Conservation (phyloP, 2,888 invertebrate species). For the Meiosimyza decipiens region DNA sequence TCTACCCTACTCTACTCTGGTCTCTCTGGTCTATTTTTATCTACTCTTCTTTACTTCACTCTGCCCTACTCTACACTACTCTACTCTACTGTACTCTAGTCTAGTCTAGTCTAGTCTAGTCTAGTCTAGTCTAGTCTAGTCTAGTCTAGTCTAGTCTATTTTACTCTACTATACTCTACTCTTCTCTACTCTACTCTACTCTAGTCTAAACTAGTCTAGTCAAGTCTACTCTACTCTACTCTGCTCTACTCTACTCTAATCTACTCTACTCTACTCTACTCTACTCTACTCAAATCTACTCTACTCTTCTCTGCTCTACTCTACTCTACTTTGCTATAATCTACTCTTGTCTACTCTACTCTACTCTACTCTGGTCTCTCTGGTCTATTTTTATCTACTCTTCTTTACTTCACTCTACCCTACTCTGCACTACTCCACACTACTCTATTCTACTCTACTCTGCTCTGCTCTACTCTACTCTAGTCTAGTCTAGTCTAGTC, state of each 20-base stretch:
- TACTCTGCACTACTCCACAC: background rate
- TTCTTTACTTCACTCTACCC: slow-evolving; percentile 1
- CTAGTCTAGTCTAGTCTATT: slow-evolving; percentile 9
- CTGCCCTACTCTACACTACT: slow-evolving; percentile 15
- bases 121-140: slow-evolving; percentile 8
- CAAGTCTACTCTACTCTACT: slow-evolving; percentile 21
- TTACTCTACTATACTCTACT: slow-evolving; percentile 14
- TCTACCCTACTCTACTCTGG: slow-evolving; percentile 7
- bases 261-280: slow-evolving; percentile 5
- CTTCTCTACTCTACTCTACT: slow-evolving; percentile 23
- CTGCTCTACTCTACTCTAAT: slow-evolving; percentile 12
- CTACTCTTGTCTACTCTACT: slow-evolving; percentile 1
- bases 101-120: slow-evolving; percentile 10
- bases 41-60: too few species aligned
- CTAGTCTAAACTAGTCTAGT: slow-evolving; percentile 16
- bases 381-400: slow-evolving; percentile 12
- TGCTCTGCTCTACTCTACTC: too few species aligned
- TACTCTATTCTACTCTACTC: too few species aligned
- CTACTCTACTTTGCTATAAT: slow-evolving; percentile 1
- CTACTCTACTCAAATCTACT: background rate
- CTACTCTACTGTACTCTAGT: slow-evolving; percentile 6
- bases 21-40: too few species aligned
- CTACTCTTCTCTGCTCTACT: slow-evolving; percentile 8
- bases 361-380: slow-evolving; percentile 1
- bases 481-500: too few species aligned